Conservation (phyloP, 1,140 invertebrate genomes). For the Sarcophaga peregrina region DNA sequence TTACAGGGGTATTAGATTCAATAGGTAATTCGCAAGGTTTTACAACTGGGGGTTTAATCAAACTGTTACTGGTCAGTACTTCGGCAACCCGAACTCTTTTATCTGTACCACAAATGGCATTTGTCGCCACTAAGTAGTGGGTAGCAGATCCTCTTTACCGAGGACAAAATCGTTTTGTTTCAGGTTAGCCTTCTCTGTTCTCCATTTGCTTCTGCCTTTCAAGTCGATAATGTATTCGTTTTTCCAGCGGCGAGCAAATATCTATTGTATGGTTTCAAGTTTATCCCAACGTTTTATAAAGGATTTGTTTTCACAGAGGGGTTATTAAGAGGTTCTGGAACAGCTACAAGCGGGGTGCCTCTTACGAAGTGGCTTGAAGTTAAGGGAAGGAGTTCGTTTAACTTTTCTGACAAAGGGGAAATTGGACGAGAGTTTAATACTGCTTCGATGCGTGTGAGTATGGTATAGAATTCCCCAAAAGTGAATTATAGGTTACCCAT, state of each 20-base stretch:
- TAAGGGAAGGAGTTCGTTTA: too few relatives aligned
- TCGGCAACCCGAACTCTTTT: slow-evolving; percentile 33
- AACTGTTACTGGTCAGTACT: slow-evolving; percentile 14
- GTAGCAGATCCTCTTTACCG: slow-evolving; percentile 55
- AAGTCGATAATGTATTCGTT: slow-evolving; percentile 50
- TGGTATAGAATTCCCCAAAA: slow-evolving; percentile 34
- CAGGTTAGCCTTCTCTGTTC: slow-evolving; percentile 12
- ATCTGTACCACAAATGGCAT: background rate
- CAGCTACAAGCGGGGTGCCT: background rate
- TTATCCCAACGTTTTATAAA: background rate
- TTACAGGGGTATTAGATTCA: background rate
- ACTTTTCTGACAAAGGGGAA: too few relatives aligned
- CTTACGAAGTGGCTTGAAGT: too few relatives aligned
- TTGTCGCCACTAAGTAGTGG: slow-evolving; percentile 58
- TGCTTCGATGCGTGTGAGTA: too few relatives aligned
- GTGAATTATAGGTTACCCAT: background rate
- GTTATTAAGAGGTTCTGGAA: background rate
- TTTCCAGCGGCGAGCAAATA: slow-evolving; percentile 49
- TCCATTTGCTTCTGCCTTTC: slow-evolving; percentile 49
- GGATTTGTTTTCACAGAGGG: background rate
- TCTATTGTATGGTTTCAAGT: background rate
- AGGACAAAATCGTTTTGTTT: slow-evolving; percentile 51
- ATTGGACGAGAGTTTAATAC: too few relatives aligned
- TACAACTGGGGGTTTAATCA: background rate
- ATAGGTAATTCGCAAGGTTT: background rate